These are phyloP conservation scores for Desmodus rotundus DNA, from an alignment of 2,113 vertebrate genomes.

Conservation along the genomic window DNA sequence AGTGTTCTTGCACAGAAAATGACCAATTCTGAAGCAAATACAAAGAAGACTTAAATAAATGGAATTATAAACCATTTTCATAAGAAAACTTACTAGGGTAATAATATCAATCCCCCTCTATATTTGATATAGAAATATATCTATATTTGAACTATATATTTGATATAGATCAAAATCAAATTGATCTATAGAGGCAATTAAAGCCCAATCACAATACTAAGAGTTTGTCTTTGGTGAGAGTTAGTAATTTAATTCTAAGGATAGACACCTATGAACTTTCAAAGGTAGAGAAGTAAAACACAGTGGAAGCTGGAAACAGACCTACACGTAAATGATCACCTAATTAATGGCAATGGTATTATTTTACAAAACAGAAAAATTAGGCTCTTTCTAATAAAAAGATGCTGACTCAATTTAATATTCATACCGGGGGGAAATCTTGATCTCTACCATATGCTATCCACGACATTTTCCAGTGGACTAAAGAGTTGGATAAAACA, in stretches of 20 bases:
- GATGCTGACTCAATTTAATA: neutral
- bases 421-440: neutral
- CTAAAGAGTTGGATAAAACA: neutral
- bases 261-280: neutral
- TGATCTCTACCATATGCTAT: neutral
- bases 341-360: neutral
- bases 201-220: neutral
- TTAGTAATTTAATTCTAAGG: neutral
- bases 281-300: neutral
- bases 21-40: neutral
- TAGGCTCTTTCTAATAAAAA: neutral
- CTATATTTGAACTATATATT: too few relatives aligned
- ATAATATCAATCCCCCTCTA: neutral
- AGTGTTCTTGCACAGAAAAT: neutral
- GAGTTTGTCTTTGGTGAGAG: neutral
- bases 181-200: neutral
- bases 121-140: too few relatives aligned
- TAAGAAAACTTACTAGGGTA: neutral
- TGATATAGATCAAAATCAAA: neutral
- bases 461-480: neutral
- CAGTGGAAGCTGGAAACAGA: neutral
- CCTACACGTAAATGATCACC: neutral
- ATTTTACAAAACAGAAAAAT: neutral
- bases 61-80: neutral
- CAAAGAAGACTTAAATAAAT: neutral